Percentiles rank a stretch among this genome's conserved stretches.
Evolutionary conservation across 1,140 invertebrate species (phyloP).

Genomic region (Rhynchophorus ferrugineus): DNA sequence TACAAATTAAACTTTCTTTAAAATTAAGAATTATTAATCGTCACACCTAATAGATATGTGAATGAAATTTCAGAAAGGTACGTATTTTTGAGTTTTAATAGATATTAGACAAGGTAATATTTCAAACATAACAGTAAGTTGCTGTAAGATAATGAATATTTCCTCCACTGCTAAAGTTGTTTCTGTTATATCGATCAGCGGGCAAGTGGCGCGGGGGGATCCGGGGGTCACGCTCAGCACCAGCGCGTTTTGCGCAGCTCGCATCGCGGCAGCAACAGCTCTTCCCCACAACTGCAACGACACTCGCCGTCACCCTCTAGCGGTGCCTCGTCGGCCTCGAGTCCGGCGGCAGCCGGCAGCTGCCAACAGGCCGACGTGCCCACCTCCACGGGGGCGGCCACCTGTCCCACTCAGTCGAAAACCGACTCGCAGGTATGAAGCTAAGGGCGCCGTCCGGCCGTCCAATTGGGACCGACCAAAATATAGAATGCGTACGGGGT

Average conservation of each 20-base stretch:
- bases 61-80: too few species aligned
- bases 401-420: conserved; percentile 29
- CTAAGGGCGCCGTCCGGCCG: not conserved
- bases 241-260: conserved; percentile 55
- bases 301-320: conserved; percentile 44
- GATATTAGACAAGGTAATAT: too few species aligned
- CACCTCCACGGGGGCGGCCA: conserved; percentile 3
- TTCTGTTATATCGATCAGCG: conserved; percentile 3
- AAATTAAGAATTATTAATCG: too few species aligned
- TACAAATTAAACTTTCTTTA: too few species aligned
- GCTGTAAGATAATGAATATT: too few species aligned
- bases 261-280: conserved; percentile 51
- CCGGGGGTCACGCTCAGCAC: conserved; percentile 30
- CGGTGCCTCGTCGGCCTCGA: conserved; percentile 30
- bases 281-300: conserved; percentile 43
- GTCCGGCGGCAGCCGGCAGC: conserved; percentile 29
- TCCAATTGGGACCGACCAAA: not conserved
- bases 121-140: too few species aligned
- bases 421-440: conserved; percentile 22
- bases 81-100: too few species aligned
- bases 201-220: not conserved
- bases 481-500: not conserved
- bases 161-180: too few species aligned
- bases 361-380: conserved; percentile 6
- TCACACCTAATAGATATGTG: too few species aligned